A percentile compares a stretch with the other conserved stretches of the same genome.
Conservation (phyloP, 2,888 invertebrate genomes). For the Drosophila lutescens region DNA sequence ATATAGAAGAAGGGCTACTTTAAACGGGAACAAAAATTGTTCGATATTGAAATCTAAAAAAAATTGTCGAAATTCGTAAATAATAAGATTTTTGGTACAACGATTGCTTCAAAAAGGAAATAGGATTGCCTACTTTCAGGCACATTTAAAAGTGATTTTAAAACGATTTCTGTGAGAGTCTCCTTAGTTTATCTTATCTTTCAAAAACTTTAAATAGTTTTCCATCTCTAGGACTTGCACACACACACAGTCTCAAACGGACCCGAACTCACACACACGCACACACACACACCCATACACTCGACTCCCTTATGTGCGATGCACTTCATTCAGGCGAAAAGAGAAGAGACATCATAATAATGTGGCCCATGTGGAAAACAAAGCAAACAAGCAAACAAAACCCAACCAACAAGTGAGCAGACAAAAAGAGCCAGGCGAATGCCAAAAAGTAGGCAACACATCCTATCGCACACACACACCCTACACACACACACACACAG, state of each 20-base stretch:
- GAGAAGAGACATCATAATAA: conserved; percentile 50
- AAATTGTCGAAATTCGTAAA: no score
- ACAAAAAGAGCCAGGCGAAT: conserved; percentile 31
- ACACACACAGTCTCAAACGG: conserved; percentile 4
- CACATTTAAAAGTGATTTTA: background rate
- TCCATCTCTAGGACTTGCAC: conserved; percentile 18
- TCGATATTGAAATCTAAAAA: no score
- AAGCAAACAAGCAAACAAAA: conserved; percentile 54
- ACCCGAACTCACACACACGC: background rate
- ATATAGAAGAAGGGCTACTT: no score
- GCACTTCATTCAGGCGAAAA: conserved; percentile 52
- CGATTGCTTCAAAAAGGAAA: no score
- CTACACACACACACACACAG: conserved; percentile 12
- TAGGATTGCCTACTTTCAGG: background rate
- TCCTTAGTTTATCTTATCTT: background rate
- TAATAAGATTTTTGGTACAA: no score
- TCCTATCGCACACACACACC: conserved; percentile 17
- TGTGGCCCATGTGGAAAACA: conserved; percentile 55
- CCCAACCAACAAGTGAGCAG: conserved; percentile 49
- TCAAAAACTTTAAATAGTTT: background rate
- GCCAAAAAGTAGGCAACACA: conserved; percentile 48
- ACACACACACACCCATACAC: background rate
- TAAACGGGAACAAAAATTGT: no score
- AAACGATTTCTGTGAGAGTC: no score
- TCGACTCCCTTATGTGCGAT: conserved; percentile 37